Evolutionary conservation across 2,113 vertebrate species (phyloP), one percentile per base, ranked within the genome.

Genomic region (Nasalis larvatus): DNA sequence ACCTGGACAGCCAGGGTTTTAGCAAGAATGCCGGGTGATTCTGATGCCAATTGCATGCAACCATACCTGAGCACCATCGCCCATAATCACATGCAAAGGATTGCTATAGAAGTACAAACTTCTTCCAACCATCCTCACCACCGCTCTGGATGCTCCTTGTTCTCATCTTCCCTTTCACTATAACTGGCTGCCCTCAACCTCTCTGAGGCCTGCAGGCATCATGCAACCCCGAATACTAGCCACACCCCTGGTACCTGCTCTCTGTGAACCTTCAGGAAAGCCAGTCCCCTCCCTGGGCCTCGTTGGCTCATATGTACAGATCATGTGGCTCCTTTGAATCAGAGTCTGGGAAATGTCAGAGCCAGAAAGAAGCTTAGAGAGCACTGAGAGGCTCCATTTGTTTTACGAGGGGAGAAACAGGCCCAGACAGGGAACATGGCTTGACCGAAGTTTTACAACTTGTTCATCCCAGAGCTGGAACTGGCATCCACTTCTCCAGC

Each of bases 41-140:
- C 32, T 3, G n/a, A 56, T 6, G 37, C 54, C 40, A 4, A 0
- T 4, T 1, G 37, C 18, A 14, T 18, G 0, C 35, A 71, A 32
- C 13, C 30, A 21, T 25, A 74, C 80, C 73, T 30, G 16, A 35
- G 27, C 47, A 42, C 10, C 1, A 3, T 9, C 5, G 9, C 86
- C 66, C 47, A 10, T 25, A 49, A 49, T 40, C 17, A n/a, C 0
- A 0, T 13, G 17, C 56, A 47, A 86, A 76, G 17, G 27, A 60
- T 20, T 35, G 6, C 73, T 20, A 8, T 9, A 32, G 32, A 21
- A 60, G 30, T 17, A 23, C 40, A 86, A 8, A 32, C 21, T 45
- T 14, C 85, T 66, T 47, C 81, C 71, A 35, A 30, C 11, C 73
- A 81, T 11, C 35, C 47, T 76, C 17, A 13, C 35, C 30, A 47